Evolutionary conservation across 53 echinoderm and acorn worm species (phyloP).

Genomic region (Mesocentrotus franciscanus): DNA sequence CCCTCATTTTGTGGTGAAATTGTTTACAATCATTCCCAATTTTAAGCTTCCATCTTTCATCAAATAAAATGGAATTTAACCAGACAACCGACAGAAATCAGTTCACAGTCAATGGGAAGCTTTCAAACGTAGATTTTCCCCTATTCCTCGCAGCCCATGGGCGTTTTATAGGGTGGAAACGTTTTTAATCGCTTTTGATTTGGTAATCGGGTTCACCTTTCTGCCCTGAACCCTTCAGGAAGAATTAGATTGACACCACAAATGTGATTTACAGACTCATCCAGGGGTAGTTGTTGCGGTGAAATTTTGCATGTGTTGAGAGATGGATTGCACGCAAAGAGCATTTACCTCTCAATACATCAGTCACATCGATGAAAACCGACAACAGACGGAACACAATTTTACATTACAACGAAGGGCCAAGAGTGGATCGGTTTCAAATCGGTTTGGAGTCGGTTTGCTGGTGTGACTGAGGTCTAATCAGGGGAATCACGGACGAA

Average conservation of each 20-base stretch:
- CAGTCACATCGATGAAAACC: no score
- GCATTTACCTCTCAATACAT: background rate
- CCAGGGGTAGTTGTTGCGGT: background rate
- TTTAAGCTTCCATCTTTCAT: background rate
- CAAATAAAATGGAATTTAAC: background rate
- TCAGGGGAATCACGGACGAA: background rate
- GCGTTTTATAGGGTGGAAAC: slow-evolving; percentile 14
- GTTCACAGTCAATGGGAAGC: background rate
- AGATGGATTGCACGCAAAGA: background rate
- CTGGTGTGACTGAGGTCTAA: background rate
- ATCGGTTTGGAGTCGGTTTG: no score
- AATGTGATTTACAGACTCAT: background rate
- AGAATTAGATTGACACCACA: slow-evolving; percentile 9
- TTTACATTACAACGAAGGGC: no score
- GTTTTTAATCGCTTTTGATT: background rate
- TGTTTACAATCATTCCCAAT: background rate
- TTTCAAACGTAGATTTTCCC: background rate
- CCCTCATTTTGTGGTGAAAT: background rate
- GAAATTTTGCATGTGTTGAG: slow-evolving; percentile 6
- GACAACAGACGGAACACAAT: no score
- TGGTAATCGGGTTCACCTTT: background rate
- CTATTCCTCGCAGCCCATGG: background rate
- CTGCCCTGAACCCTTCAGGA: background rate
- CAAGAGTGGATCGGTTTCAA: no score
- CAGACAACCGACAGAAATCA: background rate